Percentiles rank a stretch among this genome's conserved stretches.
phyloP scores from a whole-genome alignment of 2,797 vertebrate genomes.

The Urocyon cinereoargenteus region DNA sequence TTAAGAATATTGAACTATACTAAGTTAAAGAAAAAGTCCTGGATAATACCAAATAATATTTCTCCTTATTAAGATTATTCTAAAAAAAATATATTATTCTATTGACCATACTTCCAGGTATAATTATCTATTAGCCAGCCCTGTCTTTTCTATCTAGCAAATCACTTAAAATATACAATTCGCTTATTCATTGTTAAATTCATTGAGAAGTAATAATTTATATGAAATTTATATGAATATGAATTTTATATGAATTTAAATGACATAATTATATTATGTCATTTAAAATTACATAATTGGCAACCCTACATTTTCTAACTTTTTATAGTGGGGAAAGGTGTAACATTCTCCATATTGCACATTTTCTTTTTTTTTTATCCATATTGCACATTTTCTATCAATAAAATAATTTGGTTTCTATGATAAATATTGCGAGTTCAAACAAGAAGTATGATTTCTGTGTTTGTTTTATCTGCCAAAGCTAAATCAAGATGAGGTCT shows the following conservation, averaged over 20 bases:
- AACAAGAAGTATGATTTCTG: neutral
- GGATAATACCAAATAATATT: neutral
- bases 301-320: neutral
- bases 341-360: neutral
- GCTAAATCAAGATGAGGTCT: neutral
- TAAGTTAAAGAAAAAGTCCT: neutral
- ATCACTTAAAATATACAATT: neutral
- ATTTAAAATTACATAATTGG: neutral
- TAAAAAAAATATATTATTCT: neutral
- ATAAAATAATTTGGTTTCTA: neutral
- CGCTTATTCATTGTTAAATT: neutral
- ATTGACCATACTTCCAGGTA: neutral
- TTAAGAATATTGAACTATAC: neutral
- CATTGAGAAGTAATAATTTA: neutral
- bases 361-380: neutral
- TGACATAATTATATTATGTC: too few species aligned
- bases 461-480: neutral
- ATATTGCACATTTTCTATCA: neutral
- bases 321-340: neutral
- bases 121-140: neutral
- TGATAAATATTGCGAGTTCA: neutral
- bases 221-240: too few species aligned
- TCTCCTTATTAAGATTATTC: neutral
- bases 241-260: too few species aligned
- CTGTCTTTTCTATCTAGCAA: neutral